These are phyloP conservation scores for Microplitis demolitor DNA, from an alignment of 1,140 invertebrate genomes.

Conservation along the genomic window DNA sequence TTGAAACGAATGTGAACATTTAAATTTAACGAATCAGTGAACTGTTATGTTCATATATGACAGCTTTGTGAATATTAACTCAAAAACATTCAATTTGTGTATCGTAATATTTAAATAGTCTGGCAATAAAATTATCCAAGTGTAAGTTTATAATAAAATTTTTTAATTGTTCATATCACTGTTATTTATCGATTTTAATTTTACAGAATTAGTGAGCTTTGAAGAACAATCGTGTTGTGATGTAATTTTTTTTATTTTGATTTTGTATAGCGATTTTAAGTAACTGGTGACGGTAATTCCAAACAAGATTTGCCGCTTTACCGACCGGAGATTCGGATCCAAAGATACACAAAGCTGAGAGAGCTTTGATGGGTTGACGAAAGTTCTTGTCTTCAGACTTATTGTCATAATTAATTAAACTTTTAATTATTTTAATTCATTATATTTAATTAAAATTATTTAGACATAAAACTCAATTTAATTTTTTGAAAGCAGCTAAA, in stretches of 20 bases:
- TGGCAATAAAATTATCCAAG: not conserved
- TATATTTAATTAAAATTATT: too few relatives aligned
- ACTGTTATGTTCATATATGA: not conserved
- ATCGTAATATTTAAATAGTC: not conserved
- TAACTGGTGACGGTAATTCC: constrained; percentile 5
- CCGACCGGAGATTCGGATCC: constrained; percentile 3
- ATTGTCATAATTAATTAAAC: too few relatives aligned
- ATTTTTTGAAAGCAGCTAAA: too few relatives aligned
- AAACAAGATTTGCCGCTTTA: not conserved
- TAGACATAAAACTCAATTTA: too few relatives aligned
- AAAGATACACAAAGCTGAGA: not conserved
- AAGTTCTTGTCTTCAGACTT: not conserved
- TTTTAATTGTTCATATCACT: not conserved
- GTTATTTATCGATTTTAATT: not conserved
- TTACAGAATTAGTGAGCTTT: not conserved
- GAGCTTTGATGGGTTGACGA: not conserved
- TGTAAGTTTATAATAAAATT: not conserved
- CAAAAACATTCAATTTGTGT: not conserved
- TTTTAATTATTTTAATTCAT: too few relatives aligned
- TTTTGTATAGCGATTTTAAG: not conserved
- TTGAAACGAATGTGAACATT: not conserved
- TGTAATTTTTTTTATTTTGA: not conserved
- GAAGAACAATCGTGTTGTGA: not conserved
- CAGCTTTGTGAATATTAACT: not conserved
- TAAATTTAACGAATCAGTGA: constrained; percentile 6